These are phyloP conservation scores for Tricholauxania praeusta DNA, from an alignment of 2,888 invertebrate genomes.

Conservation along the genomic window DNA sequence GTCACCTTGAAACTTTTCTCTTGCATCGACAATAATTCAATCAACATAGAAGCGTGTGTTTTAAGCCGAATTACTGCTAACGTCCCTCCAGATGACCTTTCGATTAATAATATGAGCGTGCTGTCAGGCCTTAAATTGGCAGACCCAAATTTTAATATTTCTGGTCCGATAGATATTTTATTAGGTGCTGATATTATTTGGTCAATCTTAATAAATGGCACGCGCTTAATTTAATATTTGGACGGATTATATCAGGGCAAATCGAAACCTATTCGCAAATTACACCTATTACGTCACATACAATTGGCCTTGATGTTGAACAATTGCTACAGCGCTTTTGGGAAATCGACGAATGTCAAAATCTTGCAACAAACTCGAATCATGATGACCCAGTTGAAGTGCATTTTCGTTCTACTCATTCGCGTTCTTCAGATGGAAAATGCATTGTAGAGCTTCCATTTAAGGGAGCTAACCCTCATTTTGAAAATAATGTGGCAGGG, in stretches of 20 bases:
- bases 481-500: conserved; percentile 31
- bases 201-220: conserved; percentile 12
- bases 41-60: conserved; percentile 25
- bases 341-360: conserved; percentile 3
- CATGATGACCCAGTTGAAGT: conserved; percentile 35
- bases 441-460: conserved; percentile 37
- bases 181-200: conserved; percentile 28
- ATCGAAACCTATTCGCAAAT: background rate
- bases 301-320: conserved; percentile 3
- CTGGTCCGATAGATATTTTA: conserved; percentile 17
- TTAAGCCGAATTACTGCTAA: conserved; percentile 24
- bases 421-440: conserved; percentile 35
- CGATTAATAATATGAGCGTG: background rate
- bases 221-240: conserved; percentile 14
- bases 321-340: conserved; percentile 4
- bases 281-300: background rate
- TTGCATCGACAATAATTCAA: background rate
- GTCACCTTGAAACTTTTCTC: conserved; percentile 19
- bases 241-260: conserved; percentile 11
- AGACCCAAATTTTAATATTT: conserved; percentile 23
- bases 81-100: conserved; percentile 8
- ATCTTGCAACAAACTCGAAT: background rate
- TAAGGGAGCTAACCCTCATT: conserved; percentile 25
- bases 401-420: conserved; percentile 29
- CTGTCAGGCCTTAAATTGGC: conserved; percentile 8